Evolutionary conservation across 2,888 invertebrate species (phyloP), one percentile per base, ranked within the genome.

Genomic region (Pammene fasciana): DNA sequence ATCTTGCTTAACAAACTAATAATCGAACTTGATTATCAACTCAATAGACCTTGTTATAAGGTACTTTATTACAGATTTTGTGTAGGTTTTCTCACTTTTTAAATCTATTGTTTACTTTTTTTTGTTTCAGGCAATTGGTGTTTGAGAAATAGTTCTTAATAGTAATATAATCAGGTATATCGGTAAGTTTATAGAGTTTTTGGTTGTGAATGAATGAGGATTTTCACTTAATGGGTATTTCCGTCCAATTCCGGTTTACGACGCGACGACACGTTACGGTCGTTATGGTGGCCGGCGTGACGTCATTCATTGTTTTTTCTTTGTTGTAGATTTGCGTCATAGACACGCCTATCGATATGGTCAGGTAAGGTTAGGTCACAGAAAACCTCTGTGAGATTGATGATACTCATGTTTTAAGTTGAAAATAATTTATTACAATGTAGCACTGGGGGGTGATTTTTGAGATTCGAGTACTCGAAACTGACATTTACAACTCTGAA

Each of bases 161-260:
- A 6, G 0, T 18, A 36, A 34, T 38, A 6, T 0, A 9, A 43
- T 43, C 43, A 57, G 16, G 48, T 16, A 18, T 18, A 43, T 43
- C 14, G 5, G 0, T 41, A 9, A 9, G 43, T 11, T 10, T 26
- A 11, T 26, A 16, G 9, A 10, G 9, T 18, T 50, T 50, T 50
- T 50, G 0, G 5, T 50, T 48, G 18, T n/a, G 8, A 13, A 18
- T 38, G 48, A 38, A 61, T 61, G 48, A 11, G 61, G 48, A 61
- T 48, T 61, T 61, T 38, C 14, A 13, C 13, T 61, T 38, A 61
- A 61, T 50, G 61, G 48, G 48, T 50, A 18, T 61, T 48, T 61
- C 60, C 60, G 16, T 46, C 11, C 46, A 13, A 18, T 48, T 38
- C 48, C 18, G 48, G 38, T 61, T 60, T 48, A 18, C 16, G 48